Conservation (phyloP, 1,140 invertebrate species). For the Temnothorax nylanderi region DNA sequence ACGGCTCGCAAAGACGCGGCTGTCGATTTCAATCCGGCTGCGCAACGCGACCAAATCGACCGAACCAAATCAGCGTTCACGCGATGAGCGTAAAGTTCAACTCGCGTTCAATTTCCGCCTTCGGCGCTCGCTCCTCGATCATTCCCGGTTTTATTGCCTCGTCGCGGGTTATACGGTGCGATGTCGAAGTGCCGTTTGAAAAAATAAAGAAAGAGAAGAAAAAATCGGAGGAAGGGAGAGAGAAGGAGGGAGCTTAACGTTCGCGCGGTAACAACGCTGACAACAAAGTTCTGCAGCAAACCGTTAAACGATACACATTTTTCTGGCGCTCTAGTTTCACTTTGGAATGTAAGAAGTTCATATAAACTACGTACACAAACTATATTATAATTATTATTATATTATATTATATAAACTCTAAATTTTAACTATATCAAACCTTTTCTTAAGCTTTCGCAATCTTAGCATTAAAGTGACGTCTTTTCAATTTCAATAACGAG, state of each 20-base stretch:
- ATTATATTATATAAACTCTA: background rate
- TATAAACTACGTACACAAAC: background rate
- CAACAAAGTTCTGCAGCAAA: conserved; percentile 22
- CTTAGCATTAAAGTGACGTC: background rate
- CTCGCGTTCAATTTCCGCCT: conserved; percentile 74
- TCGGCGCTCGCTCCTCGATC: conserved; percentile 56
- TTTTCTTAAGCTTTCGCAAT: background rate
- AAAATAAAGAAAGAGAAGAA: conserved; percentile 1
- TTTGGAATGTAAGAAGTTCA: background rate
- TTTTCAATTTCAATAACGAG: background rate
- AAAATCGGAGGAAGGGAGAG: background rate
- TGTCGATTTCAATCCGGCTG: conserved; percentile 43
- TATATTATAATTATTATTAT: background rate
- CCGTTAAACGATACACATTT: conserved; percentile 1
- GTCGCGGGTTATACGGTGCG: conserved; percentile 36
- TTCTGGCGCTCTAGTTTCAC: background rate
- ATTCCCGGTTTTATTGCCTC: conserved; percentile 73
- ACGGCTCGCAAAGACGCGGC: conserved; percentile 36
- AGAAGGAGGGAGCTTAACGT: background rate
- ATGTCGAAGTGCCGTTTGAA: conserved; percentile 30
- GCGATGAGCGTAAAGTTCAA: conserved; percentile 72
- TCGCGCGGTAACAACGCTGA: background rate
- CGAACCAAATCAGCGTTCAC: conserved; percentile 58
- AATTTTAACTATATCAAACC: background rate
- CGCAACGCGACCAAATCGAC: conserved; percentile 55